Percentiles rank a stretch among this genome's conserved stretches.
Evolutionary conservation across 2,113 vertebrate genomes (phyloP).

Genomic region (Circaetus cinerascens): DNA sequence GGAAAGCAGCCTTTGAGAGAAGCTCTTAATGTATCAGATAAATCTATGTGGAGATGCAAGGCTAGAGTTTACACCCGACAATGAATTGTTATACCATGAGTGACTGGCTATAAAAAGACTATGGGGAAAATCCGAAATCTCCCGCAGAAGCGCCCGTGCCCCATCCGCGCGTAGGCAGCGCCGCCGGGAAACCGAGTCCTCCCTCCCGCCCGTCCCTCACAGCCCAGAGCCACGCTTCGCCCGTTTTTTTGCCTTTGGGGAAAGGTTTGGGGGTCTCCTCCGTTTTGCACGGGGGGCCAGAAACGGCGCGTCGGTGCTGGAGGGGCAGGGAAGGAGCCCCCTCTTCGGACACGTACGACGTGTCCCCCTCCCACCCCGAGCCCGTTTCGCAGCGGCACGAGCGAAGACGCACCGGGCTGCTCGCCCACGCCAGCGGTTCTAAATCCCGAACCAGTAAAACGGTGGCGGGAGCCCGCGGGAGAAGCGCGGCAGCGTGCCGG

Average conservation of each 20-base stretch:
- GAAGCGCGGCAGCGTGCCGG: background rate
- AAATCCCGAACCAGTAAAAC: background rate
- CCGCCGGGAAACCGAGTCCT: rapidly evolving
- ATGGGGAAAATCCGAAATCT: background rate
- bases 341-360: rapidly evolving
- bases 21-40: background rate
- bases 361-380: no score
- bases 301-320: rapidly evolving
- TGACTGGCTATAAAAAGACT: background rate
- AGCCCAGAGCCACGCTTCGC: rapidly evolving
- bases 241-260: background rate
- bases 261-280: background rate
- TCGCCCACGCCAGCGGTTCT: background rate
- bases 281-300: background rate
- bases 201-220: background rate
- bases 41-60: background rate
- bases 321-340: background rate
- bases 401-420: background rate
- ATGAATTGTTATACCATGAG: background rate
- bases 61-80: background rate
- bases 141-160: rapidly evolving
- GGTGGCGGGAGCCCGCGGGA: rapidly evolving
- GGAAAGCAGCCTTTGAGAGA: background rate
- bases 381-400: background rate
- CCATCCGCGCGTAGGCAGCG: rapidly evolving